Conservation (phyloP, 2,888 invertebrate species). For the Acronicta psi region DNA sequence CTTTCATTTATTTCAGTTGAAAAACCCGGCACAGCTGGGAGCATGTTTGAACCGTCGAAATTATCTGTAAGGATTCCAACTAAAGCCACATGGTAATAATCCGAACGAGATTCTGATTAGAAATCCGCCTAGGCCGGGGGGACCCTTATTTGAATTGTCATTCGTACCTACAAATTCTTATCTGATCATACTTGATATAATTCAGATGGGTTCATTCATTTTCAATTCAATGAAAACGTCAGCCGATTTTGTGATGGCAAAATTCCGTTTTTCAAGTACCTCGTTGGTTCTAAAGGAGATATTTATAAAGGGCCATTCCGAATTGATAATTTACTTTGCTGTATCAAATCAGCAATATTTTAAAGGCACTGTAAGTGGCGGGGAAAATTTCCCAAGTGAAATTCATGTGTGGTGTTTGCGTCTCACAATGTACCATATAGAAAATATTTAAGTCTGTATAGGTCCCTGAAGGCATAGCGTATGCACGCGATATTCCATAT, state of each 20-base stretch:
- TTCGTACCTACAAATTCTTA: conserved; percentile 59
- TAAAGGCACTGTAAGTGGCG: conserved; percentile 42
- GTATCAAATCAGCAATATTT: conserved; percentile 51
- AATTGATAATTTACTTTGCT: conserved; percentile 52
- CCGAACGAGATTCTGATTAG: conserved; percentile 63
- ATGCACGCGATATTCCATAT: conserved; percentile 26
- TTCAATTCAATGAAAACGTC: conserved; percentile 58
- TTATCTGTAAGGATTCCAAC: conserved; percentile 57
- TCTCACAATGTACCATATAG: conserved; percentile 35
- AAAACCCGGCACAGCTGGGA: conserved; percentile 55
- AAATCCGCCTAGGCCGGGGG: conserved; percentile 53
- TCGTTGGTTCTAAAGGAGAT: conserved; percentile 39
- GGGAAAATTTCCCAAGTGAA: conserved; percentile 46
- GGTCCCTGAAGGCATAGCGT: conserved; percentile 23
- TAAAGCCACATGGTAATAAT: conserved; percentile 60
- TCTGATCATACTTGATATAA: conserved; percentile 63
- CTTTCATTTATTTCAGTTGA: conserved; percentile 63
- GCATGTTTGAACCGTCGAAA: conserved; percentile 53
- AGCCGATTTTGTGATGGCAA: conserved; percentile 55
- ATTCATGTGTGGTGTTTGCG: conserved; percentile 45
- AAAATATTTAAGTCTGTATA: conserved; percentile 50
- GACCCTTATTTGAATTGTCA: conserved; percentile 59
- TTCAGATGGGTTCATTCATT: conserved; percentile 60
- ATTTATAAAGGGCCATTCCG: conserved; percentile 42
- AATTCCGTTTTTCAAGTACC: conserved; percentile 42